These are phyloP conservation scores for Drosophila tanythrix DNA, from an alignment of 2,888 invertebrate species.

Conservation along the genomic window DNA sequence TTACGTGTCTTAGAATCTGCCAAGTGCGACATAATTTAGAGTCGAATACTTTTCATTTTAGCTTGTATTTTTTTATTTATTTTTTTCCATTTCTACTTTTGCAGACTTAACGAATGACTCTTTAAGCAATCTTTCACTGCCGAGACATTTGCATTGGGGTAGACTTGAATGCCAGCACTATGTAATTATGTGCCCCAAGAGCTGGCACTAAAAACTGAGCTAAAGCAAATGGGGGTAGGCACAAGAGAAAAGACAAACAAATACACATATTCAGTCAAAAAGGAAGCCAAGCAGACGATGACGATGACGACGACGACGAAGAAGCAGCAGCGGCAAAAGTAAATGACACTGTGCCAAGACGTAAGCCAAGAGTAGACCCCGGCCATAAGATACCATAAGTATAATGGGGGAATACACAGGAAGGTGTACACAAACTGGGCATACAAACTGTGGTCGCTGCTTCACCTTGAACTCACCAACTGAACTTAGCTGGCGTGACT, in stretches of 20 bases:
- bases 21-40: constrained; percentile 34
- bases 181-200: constrained; percentile 67
- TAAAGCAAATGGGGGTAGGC: constrained; percentile 70
- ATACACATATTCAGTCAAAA: constrained; percentile 19
- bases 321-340: constrained; percentile 23
- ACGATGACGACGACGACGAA: constrained; percentile 26
- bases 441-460: constrained; percentile 53
- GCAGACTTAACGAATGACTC: constrained; percentile 33
- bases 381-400: constrained; percentile 3
- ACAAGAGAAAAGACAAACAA: constrained; percentile 6
- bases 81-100: constrained; percentile 30
- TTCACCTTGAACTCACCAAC: constrained; percentile 78
- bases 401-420: constrained; percentile 17
- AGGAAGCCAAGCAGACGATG: constrained; percentile 54
- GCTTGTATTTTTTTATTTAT: background rate
- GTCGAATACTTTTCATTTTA: constrained; percentile 6
- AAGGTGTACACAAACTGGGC: constrained; percentile 17
- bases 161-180: constrained; percentile 21
- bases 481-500: constrained; percentile 69
- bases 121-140: constrained; percentile 59
- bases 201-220: constrained; percentile 58
- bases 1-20: constrained; percentile 17
- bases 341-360: constrained; percentile 58
- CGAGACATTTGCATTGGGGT: constrained; percentile 45
- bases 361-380: constrained; percentile 22